A percentile compares a stretch with the other conserved stretches of the same genome.
phyloP scores from a whole-genome alignment of 1,140 invertebrate species.

The Drosophila tsacasi region DNA sequence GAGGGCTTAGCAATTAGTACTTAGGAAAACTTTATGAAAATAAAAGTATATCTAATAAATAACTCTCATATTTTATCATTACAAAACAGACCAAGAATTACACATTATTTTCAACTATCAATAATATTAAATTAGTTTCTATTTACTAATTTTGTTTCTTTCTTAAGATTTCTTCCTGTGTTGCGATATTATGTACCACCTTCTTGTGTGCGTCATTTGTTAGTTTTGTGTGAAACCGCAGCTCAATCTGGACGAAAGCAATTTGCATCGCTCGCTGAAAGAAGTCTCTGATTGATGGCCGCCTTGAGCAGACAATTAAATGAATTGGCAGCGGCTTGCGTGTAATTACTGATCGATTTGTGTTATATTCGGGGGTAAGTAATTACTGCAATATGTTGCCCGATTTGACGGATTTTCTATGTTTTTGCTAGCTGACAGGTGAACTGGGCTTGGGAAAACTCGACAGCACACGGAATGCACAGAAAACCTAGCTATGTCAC shows the following conservation, averaged over 20 bases:
- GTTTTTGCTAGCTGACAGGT: constrained; percentile 30
- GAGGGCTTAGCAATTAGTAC: background rate
- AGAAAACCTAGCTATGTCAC: constrained; percentile 30
- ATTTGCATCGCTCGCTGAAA: constrained; percentile 53
- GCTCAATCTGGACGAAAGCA: constrained; percentile 45
- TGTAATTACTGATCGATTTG: constrained; percentile 51
- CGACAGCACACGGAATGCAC: constrained; percentile 41
- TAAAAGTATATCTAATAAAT: no score
- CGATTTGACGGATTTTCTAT: constrained; percentile 19
- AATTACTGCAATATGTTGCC: constrained; percentile 28
- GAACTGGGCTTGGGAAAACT: constrained; percentile 15
- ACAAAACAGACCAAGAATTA: no score
- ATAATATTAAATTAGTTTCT: no score
- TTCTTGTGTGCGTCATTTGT: constrained; percentile 64
- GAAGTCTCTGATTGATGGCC: constrained; percentile 46
- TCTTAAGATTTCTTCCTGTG: constrained; percentile 1
- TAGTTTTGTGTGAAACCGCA: constrained; percentile 78
- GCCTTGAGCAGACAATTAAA: constrained; percentile 46
- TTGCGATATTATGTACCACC: constrained; percentile 14
- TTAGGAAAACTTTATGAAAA: background rate
- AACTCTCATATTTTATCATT: no score
- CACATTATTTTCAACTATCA: no score
- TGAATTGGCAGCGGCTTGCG: constrained; percentile 42
- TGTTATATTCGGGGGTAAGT: constrained; percentile 28
- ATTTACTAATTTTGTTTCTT: no score